A percentile compares a stretch with the other conserved stretches of the same genome.
These are phyloP conservation scores for Drosophila nr. perissopoda DNA, from an alignment of 2,888 invertebrate species.

Conservation along the genomic window DNA sequence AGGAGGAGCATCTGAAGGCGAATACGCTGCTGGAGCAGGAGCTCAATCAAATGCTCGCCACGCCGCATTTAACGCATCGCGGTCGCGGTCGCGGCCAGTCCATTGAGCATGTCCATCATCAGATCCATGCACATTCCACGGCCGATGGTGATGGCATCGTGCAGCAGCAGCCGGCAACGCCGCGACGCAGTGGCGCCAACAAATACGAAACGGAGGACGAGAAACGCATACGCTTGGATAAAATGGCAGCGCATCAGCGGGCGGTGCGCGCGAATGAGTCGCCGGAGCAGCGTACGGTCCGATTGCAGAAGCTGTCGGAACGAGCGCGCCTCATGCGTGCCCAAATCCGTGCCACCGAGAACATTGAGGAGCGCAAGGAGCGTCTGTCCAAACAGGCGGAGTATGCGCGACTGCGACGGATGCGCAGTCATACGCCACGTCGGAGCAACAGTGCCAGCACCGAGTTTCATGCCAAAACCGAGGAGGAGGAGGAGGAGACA, in stretches of 20 bases:
- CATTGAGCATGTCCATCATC: slow-evolving; percentile 44
- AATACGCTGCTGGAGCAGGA: slow-evolving; percentile 84
- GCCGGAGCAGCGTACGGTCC: slow-evolving; percentile 83
- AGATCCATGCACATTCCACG: slow-evolving; percentile 81
- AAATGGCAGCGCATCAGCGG: slow-evolving; percentile 84
- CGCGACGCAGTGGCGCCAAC: slow-evolving; percentile 81
- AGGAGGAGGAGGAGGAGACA: slow-evolving; percentile 70
- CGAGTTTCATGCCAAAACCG: slow-evolving; percentile 72
- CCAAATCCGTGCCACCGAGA: slow-evolving; percentile 83
- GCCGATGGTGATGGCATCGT: slow-evolving; percentile 56
- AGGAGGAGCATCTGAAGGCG: slow-evolving; percentile 82
- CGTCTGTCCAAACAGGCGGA: slow-evolving; percentile 84
- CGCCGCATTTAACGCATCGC: slow-evolving; percentile 61
- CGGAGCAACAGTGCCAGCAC: slow-evolving; percentile 76
- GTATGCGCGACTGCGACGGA: slow-evolving; percentile 83
- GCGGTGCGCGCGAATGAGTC: slow-evolving; percentile 84
- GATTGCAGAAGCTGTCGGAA: slow-evolving; percentile 83
- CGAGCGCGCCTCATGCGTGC: slow-evolving; percentile 84
- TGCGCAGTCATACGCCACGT: slow-evolving; percentile 83
- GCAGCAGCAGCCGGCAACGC: slow-evolving; percentile 44
- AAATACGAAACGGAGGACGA: slow-evolving; percentile 85
- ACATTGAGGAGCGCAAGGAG: slow-evolving; percentile 82
- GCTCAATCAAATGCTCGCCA: slow-evolving; percentile 83
- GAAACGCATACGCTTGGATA: slow-evolving; percentile 83
- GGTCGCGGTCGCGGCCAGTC: slow-evolving; percentile 80